Conservation (phyloP, 1,140 invertebrate species). For the Orchestia grillus region DNA sequence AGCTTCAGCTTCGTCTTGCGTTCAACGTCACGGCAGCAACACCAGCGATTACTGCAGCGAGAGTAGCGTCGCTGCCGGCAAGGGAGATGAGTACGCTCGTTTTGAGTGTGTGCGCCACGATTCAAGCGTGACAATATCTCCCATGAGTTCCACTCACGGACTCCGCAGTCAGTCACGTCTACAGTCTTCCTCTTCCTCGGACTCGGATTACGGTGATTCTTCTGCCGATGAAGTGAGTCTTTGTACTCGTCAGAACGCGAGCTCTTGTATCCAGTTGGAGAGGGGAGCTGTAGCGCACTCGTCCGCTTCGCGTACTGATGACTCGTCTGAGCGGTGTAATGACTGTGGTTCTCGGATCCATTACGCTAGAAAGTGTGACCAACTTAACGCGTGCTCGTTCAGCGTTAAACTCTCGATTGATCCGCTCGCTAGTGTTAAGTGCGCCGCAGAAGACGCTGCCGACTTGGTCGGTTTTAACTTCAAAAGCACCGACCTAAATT, state of each 20-base stretch:
- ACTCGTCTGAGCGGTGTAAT: not conserved
- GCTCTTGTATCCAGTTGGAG: not conserved
- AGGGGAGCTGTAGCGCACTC: not conserved
- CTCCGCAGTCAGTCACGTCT: not conserved
- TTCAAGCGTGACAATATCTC: not conserved
- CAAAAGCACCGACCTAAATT: not conserved
- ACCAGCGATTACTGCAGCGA: slow-evolving; percentile 41
- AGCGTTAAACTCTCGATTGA: slow-evolving; percentile 36
- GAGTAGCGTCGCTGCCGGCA: slow-evolving; percentile 21
- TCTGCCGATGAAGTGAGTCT: slow-evolving; percentile 45
- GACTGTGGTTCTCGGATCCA: slow-evolving; percentile 5
- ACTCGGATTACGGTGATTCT: slow-evolving; percentile 39
- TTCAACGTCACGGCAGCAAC: slow-evolving; percentile 6
- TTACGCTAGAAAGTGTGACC: slow-evolving; percentile 44
- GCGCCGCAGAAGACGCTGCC: not conserved
- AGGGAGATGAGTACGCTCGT: not conserved
- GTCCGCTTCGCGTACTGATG: slow-evolving; percentile 4
- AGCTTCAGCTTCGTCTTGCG: not conserved
- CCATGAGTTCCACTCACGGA: not conserved
- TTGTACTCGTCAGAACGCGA: not conserved
- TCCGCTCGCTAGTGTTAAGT: not conserved
- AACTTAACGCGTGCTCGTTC: slow-evolving; percentile 11
- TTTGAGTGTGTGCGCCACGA: not conserved
- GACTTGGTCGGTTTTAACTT: not conserved
- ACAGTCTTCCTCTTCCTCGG: slow-evolving; percentile 24